phyloP scores from a whole-genome alignment of 2,797 vertebrate species.

The Chanos chanos region DNA sequence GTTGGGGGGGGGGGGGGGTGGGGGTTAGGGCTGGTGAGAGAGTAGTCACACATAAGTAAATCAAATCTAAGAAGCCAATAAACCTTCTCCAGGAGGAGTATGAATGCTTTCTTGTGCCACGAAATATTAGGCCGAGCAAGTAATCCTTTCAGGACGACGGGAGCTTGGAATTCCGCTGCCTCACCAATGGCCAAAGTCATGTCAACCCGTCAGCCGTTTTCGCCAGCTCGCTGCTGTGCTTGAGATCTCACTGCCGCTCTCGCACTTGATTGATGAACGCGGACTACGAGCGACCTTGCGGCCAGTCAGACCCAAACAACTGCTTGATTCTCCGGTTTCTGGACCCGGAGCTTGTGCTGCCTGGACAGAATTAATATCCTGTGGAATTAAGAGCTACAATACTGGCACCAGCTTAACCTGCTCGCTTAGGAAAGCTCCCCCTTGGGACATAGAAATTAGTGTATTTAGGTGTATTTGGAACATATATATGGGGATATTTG shows the following conservation, averaged over 20 bases:
- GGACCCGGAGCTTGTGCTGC: not conserved
- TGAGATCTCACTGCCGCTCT: no score
- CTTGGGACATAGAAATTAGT: not conserved
- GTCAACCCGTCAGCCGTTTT: constrained; percentile 64
- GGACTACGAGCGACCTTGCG: constrained; percentile 48
- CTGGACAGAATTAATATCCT: constrained; percentile 28
- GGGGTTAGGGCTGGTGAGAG: not conserved
- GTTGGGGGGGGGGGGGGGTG: constrained; percentile 29
- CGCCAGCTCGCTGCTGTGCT: constrained; percentile 52
- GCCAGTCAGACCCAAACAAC: constrained; percentile 42
- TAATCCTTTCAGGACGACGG: constrained; percentile 63
- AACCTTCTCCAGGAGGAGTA: constrained; percentile 60
- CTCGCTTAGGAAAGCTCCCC: not conserved
- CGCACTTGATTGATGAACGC: constrained; percentile 70
- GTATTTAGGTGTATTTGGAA: no score
- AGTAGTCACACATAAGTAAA: constrained; percentile 59
- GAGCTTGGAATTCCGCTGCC: constrained; percentile 56
- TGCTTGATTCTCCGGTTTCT: constrained; percentile 19
- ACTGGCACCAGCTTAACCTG: not conserved
- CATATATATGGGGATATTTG: no score
- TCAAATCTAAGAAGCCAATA: constrained; percentile 69
- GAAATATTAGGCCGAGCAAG: constrained; percentile 68
- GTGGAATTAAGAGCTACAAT: constrained; percentile 16
- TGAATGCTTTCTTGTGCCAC: constrained; percentile 76
- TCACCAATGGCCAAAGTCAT: constrained; percentile 61